Evolutionary conservation across 2,888 invertebrate species (phyloP), one percentile per base, ranked within the genome.

Genomic region (Epirrhoe alternata): DNA sequence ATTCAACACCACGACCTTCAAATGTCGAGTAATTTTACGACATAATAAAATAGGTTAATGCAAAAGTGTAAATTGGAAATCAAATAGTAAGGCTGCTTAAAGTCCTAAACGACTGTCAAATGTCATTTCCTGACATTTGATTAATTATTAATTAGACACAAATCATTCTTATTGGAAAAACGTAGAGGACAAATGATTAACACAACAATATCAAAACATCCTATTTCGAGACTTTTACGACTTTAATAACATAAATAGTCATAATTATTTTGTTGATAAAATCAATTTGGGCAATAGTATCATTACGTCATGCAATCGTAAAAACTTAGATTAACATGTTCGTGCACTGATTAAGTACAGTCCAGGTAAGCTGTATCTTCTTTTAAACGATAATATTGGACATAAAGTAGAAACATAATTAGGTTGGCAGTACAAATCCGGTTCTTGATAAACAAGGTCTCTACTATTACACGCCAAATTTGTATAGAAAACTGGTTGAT

Each of bases 101-200:
- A 16, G 30, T 54, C 14, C 7, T 55, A 16, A 3, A 35, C 16
- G 35, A 50, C 14, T 49, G 30, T n/a, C 50, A 56, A 66, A 70
- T 66, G 67, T 56, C 67, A 68, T 56, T 56, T 38, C 54, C 51
- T 67, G 66, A 69, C 68, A 70, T 70, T 72, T 67, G 68, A 59
- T 72, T 58, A 55, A 72, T 65, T 55, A 59, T 70, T 58, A 55
- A 72, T 65, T 55, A 55, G 53, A 55, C 51, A 38, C 50, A 60
- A 56, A 60, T 63, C 6, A 42, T 52, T 60, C 59, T 58, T 31
- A 45, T 31, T 12, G 14, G n/a, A 57, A 66, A 53, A 50, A 60
- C 55, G 17, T 53, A 54, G 68, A 66, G 64, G 66, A 66, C 61
- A 61, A 49, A 66, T 56, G 24, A 66, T 69, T 55, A 58, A 60